A percentile compares a stretch with the other conserved stretches of the same genome.
Evolutionary conservation across 2,888 invertebrate species (phyloP).

Genomic region (Callyntrura guangdongensis): DNA sequence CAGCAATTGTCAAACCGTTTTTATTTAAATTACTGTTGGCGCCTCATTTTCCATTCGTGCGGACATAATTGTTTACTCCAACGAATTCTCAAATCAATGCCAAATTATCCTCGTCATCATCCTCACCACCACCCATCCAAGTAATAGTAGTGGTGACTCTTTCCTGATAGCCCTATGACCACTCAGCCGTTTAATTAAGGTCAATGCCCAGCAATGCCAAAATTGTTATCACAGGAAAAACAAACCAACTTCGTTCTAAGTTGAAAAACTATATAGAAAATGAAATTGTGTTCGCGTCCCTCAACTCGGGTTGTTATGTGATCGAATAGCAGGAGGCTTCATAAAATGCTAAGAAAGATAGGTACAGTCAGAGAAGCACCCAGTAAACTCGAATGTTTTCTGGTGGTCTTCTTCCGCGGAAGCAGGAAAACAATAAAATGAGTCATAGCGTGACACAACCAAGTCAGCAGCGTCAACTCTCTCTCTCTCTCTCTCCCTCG

Average conservation of each 20-base stretch:
- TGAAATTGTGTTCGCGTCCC: not conserved
- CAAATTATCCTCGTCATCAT: not conserved
- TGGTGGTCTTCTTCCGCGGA: too few relatives aligned
- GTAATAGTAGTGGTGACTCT: not conserved
- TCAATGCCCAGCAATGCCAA: conserved; percentile 63
- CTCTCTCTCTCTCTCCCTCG: too few relatives aligned
- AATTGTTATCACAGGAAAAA: not conserved
- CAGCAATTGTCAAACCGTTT: too few relatives aligned
- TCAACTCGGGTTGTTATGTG: not conserved
- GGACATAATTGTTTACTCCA: too few relatives aligned
- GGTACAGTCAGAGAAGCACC: not conserved
- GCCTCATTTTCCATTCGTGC: too few relatives aligned
- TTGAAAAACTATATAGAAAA: not conserved
- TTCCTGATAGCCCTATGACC: not conserved
- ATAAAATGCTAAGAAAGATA: not conserved
- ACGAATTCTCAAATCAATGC: too few relatives aligned
- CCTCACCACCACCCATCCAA: not conserved
- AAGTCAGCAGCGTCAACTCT: too few relatives aligned
- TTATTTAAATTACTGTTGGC: not conserved
- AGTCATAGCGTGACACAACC: not conserved
- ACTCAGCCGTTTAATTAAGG: conserved; percentile 64
- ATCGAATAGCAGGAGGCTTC: too few relatives aligned
- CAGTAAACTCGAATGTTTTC: too few relatives aligned
- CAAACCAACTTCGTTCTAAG: not conserved
- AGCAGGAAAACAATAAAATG: not conserved